Conservation (phyloP, 2,888 invertebrate genomes). For the Xestia ashworthii region DNA sequence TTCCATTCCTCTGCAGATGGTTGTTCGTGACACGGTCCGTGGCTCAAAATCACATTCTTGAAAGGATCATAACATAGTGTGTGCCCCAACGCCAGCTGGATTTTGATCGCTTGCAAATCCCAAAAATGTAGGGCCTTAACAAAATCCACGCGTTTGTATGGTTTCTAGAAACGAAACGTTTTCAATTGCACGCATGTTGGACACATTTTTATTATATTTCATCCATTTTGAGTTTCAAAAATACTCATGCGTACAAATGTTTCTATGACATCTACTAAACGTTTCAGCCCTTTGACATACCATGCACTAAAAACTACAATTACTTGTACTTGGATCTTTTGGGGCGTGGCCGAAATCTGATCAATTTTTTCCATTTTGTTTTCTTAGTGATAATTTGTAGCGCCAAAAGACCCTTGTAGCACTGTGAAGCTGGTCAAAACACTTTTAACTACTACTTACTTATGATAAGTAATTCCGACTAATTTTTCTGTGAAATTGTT, state of each 20-base stretch:
- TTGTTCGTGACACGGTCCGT: constrained; percentile 35
- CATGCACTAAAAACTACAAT: constrained; percentile 39
- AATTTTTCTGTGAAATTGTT: not conserved
- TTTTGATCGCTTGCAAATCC: constrained; percentile 7
- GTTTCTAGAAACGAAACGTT: constrained; percentile 54
- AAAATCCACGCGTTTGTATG: constrained; percentile 45
- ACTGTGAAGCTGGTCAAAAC: constrained; percentile 8
- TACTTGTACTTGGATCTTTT: not conserved
- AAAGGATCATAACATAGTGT: constrained; percentile 45
- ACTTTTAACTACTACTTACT: constrained; percentile 12
- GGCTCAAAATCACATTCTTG: constrained; percentile 37
- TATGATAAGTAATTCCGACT: not conserved
- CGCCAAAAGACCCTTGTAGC: not conserved
- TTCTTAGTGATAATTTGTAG: not conserved
- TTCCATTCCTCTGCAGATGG: constrained; percentile 23
- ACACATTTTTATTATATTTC: constrained; percentile 42
- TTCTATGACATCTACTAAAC: constrained; percentile 24
- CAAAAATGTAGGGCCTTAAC: constrained; percentile 27
- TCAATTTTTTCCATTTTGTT: no score
- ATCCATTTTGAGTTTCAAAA: constrained; percentile 39
- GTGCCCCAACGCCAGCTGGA: constrained; percentile 22
- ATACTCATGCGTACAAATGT: constrained; percentile 45
- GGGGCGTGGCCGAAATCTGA: not conserved
- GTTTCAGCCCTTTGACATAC: constrained; percentile 31
- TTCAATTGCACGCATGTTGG: constrained; percentile 28